Evolutionary conservation across 2,113 vertebrate genomes (phyloP), one percentile per base, ranked within the genome.

Genomic region (Strix aluco): DNA sequence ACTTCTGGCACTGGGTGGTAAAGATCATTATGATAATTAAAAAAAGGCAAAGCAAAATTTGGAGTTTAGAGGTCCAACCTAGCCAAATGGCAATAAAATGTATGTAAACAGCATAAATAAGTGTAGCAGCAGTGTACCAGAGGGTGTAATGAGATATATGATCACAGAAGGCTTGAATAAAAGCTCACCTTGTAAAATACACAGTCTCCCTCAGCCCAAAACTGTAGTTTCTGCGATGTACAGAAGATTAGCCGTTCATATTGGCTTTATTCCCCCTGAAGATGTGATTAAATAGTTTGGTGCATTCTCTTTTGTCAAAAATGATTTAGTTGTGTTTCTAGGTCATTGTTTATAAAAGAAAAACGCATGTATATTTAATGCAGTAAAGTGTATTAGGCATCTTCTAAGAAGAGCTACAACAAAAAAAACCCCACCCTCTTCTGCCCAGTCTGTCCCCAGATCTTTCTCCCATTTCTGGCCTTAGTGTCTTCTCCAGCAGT

Each of bases 241-340:
- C 54, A 74, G 93, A 44, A 82, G 89, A 82, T 84, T 69, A 95
- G 62, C 78, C 26, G 15, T 51, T 91, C 29, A 9, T 57, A 44
- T 26, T 46, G 74, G 30, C 87, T 96, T 95, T 90, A 65, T 94
- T 89, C 30, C 38, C 78, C 46, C 13, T 47, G 70, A 93, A 92
- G 89, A 63, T 80, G 81, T 79, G 85, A 95, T 96, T 95, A 90
- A 91, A 63, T 69, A 85, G 61, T 71, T 93, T 72, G 74, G 58
- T 82, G 54, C 87, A 21, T 90, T 96, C 74, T 86, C 92, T 80
- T 90, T 81, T 94, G 73, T 96, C 11, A 3, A 47, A 86, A 86
- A 72, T 92, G 70, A 85, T 85, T 72, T 88, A 72, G 73, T 44
- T 79, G 54, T 75, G 74, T 93, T 97, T 96, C 81, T 97, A 75